These are phyloP conservation scores for Numenius arquata DNA, from an alignment of 2,113 vertebrate species.

Conservation along the genomic window DNA sequence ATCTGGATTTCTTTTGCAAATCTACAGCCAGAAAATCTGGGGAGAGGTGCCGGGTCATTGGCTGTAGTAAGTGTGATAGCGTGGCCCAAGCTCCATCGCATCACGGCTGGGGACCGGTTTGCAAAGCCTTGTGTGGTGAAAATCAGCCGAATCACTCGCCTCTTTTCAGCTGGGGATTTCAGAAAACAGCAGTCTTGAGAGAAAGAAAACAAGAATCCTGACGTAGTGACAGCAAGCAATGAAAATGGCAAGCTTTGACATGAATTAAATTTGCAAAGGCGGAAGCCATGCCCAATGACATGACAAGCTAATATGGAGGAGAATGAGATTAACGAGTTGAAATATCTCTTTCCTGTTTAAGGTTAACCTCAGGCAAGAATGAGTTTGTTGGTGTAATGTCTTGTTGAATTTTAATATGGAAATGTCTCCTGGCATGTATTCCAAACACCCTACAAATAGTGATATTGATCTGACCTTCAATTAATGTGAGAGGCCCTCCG, in stretches of 20 bases:
- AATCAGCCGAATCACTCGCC: not conserved
- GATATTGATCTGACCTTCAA: constrained; percentile 33
- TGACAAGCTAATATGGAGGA: not conserved
- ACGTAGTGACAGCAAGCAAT: not conserved
- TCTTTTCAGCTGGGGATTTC: not conserved
- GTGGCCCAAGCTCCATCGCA: accelerated
- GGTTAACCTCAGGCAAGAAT: not conserved
- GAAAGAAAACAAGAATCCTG: not conserved
- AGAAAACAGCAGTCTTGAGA: not conserved
- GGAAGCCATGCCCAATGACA: not conserved
- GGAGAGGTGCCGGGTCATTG: not conserved
- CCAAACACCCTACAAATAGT: not conserved
- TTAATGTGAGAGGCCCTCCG: not conserved
- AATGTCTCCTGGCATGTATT: not conserved
- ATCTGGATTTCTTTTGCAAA: not conserved
- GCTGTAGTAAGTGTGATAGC: accelerated
- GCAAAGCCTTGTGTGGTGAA: not conserved
- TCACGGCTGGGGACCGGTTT: not conserved
- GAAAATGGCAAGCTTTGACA: not conserved
- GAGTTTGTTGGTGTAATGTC: not conserved
- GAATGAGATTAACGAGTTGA: not conserved
- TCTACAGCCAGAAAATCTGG: not conserved
- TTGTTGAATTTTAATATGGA: constrained; percentile 35
- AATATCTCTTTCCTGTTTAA: not conserved
- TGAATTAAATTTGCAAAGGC: not conserved